A percentile compares a stretch with the other conserved stretches of the same genome.
These are phyloP conservation scores for Podarcis muralis DNA, from an alignment of 2,113 vertebrate species.

Conservation along the genomic window DNA sequence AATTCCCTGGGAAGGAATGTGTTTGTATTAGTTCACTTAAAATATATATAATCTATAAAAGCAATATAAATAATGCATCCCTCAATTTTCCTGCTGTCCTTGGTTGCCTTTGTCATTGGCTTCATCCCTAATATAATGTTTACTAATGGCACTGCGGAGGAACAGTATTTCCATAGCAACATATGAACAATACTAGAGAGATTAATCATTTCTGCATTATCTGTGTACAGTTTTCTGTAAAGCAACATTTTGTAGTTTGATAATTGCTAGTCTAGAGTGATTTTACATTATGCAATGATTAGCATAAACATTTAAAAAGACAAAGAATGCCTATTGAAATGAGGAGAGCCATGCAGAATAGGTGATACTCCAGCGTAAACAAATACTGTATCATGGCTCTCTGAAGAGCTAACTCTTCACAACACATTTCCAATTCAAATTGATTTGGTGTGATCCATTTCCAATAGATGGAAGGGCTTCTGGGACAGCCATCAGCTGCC, in stretches of 20 bases:
- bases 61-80: conserved; percentile 44
- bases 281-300: conserved; percentile 72
- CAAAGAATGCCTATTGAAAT: conserved; percentile 66
- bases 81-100: conserved; percentile 56
- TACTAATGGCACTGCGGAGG: conserved; percentile 69
- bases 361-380: conserved; percentile 46
- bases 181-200: conserved; percentile 72
- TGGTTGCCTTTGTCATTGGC: conserved; percentile 66
- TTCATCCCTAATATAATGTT: conserved; percentile 64
- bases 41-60: conserved; percentile 39
- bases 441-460: conserved; percentile 26
- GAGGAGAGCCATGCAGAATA: conserved; percentile 40
- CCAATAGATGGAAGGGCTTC: conserved; percentile 13
- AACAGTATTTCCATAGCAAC: conserved; percentile 78
- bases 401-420: conserved; percentile 28
- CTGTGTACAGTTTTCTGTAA: conserved; percentile 68
- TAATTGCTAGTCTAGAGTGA: conserved; percentile 74
- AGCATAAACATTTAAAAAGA: conserved; percentile 75
- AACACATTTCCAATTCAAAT: conserved; percentile 28
- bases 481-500: background rate
- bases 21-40: conserved; percentile 12
- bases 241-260: conserved; percentile 71
- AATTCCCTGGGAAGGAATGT: conserved; percentile 9
- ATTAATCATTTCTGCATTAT: conserved; percentile 76
- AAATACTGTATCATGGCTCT: conserved; percentile 33